A percentile compares a stretch with the other conserved stretches of the same genome.
Evolutionary conservation across 2,113 vertebrate genomes (phyloP).

Genomic region (Ictidomys tridecemlineatus): DNA sequence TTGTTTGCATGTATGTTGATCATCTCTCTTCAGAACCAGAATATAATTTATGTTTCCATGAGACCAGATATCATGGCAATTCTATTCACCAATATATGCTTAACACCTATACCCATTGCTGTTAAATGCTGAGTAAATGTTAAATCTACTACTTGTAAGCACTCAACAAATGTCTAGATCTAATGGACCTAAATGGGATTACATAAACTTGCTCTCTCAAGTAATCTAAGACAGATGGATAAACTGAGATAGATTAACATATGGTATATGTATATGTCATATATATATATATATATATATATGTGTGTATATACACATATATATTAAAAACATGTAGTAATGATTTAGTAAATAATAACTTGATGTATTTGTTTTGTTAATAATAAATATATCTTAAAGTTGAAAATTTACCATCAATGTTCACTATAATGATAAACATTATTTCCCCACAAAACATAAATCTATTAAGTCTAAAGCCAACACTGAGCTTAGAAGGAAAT

Average conservation of each 20-base stretch:
- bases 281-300: too few species aligned
- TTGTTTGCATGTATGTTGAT: neutral
- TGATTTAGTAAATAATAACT: neutral
- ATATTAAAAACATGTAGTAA: neutral
- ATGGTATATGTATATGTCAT: neutral
- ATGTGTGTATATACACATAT: neutral
- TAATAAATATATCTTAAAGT: neutral
- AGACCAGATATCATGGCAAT: neutral
- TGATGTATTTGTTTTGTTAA: neutral
- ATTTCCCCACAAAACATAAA: neutral
- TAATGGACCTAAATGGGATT: neutral
- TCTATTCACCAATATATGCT: neutral
- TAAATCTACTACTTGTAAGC: neutral
- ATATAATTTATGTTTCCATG: neutral
- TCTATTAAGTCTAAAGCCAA: neutral
- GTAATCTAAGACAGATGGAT: neutral
- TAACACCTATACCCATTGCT: neutral
- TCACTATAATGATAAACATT: neutral
- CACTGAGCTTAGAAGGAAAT: neutral
- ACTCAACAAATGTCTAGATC: neutral
- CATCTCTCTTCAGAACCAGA: neutral
- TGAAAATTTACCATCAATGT: neutral
- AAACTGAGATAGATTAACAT: slow-evolving; percentile 10
- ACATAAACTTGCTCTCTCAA: neutral
- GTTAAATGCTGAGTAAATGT: neutral